These are phyloP conservation scores for Lycodopsis pacificus DNA, from an alignment of 2,797 vertebrate species.

Conservation along the genomic window DNA sequence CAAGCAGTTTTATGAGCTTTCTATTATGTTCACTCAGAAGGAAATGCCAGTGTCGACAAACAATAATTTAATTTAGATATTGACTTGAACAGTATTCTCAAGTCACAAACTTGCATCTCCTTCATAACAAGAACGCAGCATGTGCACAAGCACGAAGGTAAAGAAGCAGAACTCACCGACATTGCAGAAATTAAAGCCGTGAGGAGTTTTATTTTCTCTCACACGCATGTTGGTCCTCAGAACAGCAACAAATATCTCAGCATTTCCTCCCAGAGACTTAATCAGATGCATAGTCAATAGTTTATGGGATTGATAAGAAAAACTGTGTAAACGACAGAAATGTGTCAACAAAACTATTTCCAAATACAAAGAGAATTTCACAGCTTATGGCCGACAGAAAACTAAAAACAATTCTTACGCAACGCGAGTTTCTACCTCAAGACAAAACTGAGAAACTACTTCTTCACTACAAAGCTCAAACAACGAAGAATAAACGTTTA, in stretches of 20 bases:
- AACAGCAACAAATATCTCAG: conserved; percentile 4
- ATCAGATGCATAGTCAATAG: conserved; percentile 39
- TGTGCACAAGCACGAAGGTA: background rate
- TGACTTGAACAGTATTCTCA: background rate
- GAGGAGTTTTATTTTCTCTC: conserved; percentile 27
- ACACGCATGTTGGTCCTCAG: conserved; percentile 9
- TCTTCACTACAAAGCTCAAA: background rate
- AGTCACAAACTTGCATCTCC: background rate
- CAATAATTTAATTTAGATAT: background rate
- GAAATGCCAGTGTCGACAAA: too few relatives aligned
- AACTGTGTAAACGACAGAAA: conserved; percentile 13
- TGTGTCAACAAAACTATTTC: conserved; percentile 31
- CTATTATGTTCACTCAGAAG: too few relatives aligned
- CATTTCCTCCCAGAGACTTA: background rate
- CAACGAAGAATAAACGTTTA: background rate
- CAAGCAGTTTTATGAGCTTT: too few relatives aligned
- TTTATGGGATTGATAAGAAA: conserved; percentile 11
- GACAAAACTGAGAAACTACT: background rate
- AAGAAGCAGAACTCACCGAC: background rate
- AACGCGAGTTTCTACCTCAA: background rate
- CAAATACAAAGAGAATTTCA: conserved; percentile 15
- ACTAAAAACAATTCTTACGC: background rate
- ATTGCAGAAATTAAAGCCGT: background rate
- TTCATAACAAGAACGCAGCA: background rate
- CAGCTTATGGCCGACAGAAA: conserved; percentile 19